phyloP scores from a whole-genome alignment of 2,888 invertebrate genomes.

The Ditula angustiorana region DNA sequence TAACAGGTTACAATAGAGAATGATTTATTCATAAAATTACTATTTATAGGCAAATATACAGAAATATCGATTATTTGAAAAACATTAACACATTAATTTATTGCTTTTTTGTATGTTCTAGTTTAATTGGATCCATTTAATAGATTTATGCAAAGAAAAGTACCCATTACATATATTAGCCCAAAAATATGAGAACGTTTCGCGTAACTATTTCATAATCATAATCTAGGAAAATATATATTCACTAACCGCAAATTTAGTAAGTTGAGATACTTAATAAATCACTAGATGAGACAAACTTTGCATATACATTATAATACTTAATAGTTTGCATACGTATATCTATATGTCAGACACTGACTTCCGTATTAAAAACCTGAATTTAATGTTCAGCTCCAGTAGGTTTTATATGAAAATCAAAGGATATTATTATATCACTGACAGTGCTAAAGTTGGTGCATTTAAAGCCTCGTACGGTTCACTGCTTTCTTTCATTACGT shows the following conservation, averaged over 20 bases:
- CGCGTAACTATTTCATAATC: slow-evolving; percentile 38
- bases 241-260: slow-evolving; percentile 27
- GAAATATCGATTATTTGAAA: neutral
- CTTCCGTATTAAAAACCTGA: slow-evolving; percentile 2
- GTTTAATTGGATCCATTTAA: neutral
- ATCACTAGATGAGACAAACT: neutral
- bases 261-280: slow-evolving; percentile 8
- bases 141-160: neutral
- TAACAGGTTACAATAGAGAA: neutral
- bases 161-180: slow-evolving; percentile 19
- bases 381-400: neutral
- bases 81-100: neutral
- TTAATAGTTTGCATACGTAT: neutral
- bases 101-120: neutral
- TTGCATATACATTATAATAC: neutral
- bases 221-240: slow-evolving; percentile 16
- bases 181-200: neutral
- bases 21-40: neutral
- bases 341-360: neutral
- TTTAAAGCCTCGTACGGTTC: slow-evolving; percentile 48
- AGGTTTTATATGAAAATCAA: slow-evolving; percentile 8
- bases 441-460: slow-evolving; percentile 37
- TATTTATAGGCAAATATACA: no score
- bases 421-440: slow-evolving; percentile 13
- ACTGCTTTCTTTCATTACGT: slow-evolving; percentile 59